Conservation (phyloP, 2,888 invertebrate species). For the Apantesis nais region DNA sequence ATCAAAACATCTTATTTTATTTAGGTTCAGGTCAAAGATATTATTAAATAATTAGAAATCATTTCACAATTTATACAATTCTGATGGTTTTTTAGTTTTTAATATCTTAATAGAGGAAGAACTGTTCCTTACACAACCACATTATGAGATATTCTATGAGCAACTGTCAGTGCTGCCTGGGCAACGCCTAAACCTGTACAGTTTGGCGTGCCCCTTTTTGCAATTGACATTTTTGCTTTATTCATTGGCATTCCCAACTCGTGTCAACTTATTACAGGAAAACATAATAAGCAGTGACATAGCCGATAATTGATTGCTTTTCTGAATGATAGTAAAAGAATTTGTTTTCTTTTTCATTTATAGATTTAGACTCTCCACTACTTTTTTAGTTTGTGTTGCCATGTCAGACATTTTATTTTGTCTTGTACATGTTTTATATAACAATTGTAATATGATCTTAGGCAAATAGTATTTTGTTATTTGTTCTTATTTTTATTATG, state of each 20-base stretch:
- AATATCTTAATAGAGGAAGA: too few species aligned
- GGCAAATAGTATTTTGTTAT: slow-evolving; percentile 2
- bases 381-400: neutral
- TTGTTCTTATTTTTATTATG: neutral
- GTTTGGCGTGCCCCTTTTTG: neutral
- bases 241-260: neutral
- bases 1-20: neutral
- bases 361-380: slow-evolving; percentile 6
- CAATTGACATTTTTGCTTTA: neutral
- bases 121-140: neutral
- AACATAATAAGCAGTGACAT: neutral
- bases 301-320: neutral
- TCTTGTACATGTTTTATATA: neutral
- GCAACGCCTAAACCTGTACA: neutral
- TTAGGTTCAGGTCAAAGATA: too few species aligned
- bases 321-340: neutral
- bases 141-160: neutral
- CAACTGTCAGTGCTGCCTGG: neutral
- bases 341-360: slow-evolving; percentile 1
- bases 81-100: too few species aligned
- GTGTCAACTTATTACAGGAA: neutral
- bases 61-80: neutral
- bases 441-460: slow-evolving; percentile 6
- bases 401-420: neutral
- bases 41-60: neutral